Evolutionary conservation across 2,888 invertebrate species (phyloP), one percentile per base, ranked within the genome.

Genomic region (Adela reaumurella): DNA sequence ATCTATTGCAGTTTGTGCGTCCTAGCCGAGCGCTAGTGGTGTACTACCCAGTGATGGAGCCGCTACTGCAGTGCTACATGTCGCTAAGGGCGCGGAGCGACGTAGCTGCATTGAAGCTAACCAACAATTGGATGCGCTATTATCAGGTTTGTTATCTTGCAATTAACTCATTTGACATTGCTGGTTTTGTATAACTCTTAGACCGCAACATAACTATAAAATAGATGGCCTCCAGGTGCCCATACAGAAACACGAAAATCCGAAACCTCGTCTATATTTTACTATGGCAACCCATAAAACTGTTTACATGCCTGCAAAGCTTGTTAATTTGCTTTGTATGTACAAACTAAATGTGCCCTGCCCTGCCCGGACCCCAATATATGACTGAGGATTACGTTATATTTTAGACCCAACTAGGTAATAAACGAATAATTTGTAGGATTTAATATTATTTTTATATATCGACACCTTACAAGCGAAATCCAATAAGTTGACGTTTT

Each of bases 131-230:
- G 86, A 77, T 93, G 67, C 83, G 97, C 55, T 86, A 88, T 57
- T 95, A 95, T 79, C 97, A 97, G 83, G 88, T 94, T 50, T 49
- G 57, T 55, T n/a, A n/a, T n/a, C n/a, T n/a, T n/a, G n/a, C n/a
- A n/a, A n/a, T n/a, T n/a, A n/a, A n/a, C n/a, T n/a, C n/a, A 17
- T 10, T 42, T n/a, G 14, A 44, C 11, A 20, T 43, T 17, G 8
- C 48, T 45, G 16, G 20, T 43, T 19, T 10, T 19, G 8, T 45
- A 45, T 11, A 19, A 10, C n/a, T n/a, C 10, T 16, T 10, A 43
- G 10, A 43, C n/a, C 14, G 8, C 11, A 43, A 43, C 10, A 17
- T 17, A n/a, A 11, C 11, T 43, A n/a, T n/a, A n/a, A n/a, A n/a
- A n/a, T n/a, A n/a, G n/a, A n/a, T n/a, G n/a, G n/a, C n/a, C n/a